phyloP scores from a whole-genome alignment of 2,888 invertebrate species.

The Apotomis betuletana region DNA sequence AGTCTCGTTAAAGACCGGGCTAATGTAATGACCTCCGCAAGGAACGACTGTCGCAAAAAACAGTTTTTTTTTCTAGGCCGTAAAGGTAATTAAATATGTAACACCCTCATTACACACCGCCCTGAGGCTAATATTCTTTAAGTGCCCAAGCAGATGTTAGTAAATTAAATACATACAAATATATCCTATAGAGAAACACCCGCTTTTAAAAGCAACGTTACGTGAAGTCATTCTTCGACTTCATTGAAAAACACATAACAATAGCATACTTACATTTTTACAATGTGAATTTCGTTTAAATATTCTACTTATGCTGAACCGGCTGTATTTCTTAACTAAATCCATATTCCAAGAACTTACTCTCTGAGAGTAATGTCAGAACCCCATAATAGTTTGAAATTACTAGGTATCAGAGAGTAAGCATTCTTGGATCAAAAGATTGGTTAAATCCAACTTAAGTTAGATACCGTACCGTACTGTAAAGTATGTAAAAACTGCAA shows the following conservation, averaged over 20 bases:
- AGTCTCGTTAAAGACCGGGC: slow-evolving; percentile 21
- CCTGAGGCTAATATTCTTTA: slow-evolving; percentile 23
- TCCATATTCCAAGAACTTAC: too few species aligned
- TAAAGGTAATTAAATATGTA: slow-evolving; percentile 38
- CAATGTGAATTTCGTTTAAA: not conserved
- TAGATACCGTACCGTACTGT: too few species aligned
- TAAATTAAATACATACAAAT: not conserved
- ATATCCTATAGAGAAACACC: not conserved
- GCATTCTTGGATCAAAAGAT: too few species aligned
- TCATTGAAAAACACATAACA: not conserved
- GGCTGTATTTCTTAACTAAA: too few species aligned
- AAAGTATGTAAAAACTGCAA: too few species aligned
- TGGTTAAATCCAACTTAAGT: too few species aligned
- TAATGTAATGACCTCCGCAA: slow-evolving; percentile 32
- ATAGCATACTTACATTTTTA: not conserved
- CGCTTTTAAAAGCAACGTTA: not conserved
- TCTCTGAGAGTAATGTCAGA: too few species aligned
- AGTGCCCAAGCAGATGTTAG: slow-evolving; percentile 30
- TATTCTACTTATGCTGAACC: not conserved
- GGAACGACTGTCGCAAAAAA: slow-evolving; percentile 31
- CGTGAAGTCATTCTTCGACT: not conserved
- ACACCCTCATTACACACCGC: slow-evolving; percentile 34
- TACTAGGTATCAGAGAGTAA: too few species aligned
- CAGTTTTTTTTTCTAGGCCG: not conserved
- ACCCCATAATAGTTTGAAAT: too few species aligned